A percentile compares a stretch with the other conserved stretches of the same genome.
Conservation (phyloP, 2,797 vertebrate species). For the Micrastur ruficollis region DNA sequence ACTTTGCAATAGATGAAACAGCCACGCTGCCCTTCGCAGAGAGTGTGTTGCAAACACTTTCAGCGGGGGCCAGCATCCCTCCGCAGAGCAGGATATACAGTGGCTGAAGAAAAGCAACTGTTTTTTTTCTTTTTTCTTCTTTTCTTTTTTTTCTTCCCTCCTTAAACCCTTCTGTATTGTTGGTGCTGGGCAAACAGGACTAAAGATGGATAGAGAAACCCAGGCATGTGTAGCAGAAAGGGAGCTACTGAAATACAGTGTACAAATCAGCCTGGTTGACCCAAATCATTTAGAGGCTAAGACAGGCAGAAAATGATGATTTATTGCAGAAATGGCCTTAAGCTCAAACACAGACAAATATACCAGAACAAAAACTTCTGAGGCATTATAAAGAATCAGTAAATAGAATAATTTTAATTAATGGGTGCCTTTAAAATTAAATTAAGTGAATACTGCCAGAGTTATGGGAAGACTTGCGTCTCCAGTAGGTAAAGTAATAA, state of each 20-base stretch:
- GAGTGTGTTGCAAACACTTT: not conserved
- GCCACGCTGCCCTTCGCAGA: not conserved
- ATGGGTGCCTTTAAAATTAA: not conserved
- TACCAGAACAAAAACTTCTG: not conserved
- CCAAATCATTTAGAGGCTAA: slow-evolving; percentile 22
- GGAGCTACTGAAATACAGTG: not conserved
- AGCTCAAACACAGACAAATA: not conserved
- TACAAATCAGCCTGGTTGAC: slow-evolving; percentile 2
- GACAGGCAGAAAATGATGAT: slow-evolving; percentile 58
- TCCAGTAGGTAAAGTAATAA: not conserved
- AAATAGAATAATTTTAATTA: slow-evolving; percentile 20
- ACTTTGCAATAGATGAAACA: not conserved
- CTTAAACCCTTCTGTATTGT: not conserved
- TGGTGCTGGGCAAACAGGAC: not conserved
- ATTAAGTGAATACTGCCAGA: not conserved
- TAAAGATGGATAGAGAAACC: not conserved
- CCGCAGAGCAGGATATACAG: not conserved
- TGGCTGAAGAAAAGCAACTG: not conserved
- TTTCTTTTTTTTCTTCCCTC: not conserved
- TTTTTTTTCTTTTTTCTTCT: not conserved
- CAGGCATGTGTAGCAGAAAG: not conserved
- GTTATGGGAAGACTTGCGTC: not conserved
- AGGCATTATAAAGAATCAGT: not conserved
- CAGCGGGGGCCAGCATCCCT: not conserved
- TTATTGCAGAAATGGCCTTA: not conserved